These are phyloP conservation scores for Parnassius smintheus DNA, from an alignment of 2,888 invertebrate genomes.

Conservation along the genomic window DNA sequence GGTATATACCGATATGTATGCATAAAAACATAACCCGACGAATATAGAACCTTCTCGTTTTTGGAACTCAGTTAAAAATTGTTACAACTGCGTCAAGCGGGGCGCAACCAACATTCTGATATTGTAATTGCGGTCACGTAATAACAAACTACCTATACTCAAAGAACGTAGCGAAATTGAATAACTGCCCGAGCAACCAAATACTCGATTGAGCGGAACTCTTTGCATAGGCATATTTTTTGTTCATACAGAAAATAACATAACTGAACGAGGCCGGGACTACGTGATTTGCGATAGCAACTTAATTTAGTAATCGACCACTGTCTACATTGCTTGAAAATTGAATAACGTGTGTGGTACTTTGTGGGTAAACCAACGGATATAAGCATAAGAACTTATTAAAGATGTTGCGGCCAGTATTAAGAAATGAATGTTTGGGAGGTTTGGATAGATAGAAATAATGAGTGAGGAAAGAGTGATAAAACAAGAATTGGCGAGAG, in stretches of 20 bases:
- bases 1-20: too few species aligned
- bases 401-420: too few species aligned
- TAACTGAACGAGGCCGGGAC: conserved; percentile 11
- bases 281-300: conserved; percentile 21
- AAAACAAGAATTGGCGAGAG: too few species aligned
- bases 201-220: conserved; percentile 30
- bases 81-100: neutral
- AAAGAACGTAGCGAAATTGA: conserved; percentile 15
- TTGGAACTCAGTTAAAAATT: neutral
- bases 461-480: too few species aligned
- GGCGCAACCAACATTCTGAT: conserved; percentile 8
- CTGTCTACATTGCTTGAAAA: conserved; percentile 16
- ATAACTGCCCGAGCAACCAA: conserved; percentile 31
- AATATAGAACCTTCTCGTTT: too few species aligned
- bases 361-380: neutral
- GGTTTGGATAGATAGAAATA: too few species aligned
- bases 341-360: conserved; percentile 1
- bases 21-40: too few species aligned
- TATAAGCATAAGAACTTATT: too few species aligned
- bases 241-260: conserved; percentile 11
- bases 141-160: conserved; percentile 4
- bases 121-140: conserved; percentile 18
- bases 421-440: too few species aligned
- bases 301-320: conserved; percentile 23
- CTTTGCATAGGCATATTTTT: conserved; percentile 27